Conservation (phyloP, 2,888 invertebrate genomes). For the Halocaridina rubra region DNA sequence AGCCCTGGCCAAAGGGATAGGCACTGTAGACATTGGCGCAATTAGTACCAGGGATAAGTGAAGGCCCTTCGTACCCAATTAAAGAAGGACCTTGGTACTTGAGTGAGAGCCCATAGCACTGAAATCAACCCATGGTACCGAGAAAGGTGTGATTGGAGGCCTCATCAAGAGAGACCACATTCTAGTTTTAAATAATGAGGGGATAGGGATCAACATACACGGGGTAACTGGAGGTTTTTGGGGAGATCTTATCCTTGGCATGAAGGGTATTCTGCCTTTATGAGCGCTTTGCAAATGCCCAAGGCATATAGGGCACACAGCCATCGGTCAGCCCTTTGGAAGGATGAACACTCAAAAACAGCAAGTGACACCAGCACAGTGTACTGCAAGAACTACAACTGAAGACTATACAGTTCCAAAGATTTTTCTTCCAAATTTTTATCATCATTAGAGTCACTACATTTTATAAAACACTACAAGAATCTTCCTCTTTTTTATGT, state of each 20-base stretch:
- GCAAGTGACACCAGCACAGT: conserved; percentile 20
- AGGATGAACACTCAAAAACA: conserved; percentile 22
- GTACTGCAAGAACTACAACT: conserved; percentile 9
- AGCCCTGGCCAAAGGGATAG: conserved; percentile 6
- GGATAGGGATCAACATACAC: neutral
- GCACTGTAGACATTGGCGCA: conserved; percentile 22
- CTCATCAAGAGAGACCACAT: neutral
- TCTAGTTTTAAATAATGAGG: neutral
- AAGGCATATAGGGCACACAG: too few relatives aligned
- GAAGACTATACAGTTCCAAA: conserved; percentile 2
- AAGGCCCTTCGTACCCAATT: neutral
- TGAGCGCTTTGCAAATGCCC: too few relatives aligned
- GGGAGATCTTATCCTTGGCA: too few relatives aligned
- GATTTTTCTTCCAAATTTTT: neutral
- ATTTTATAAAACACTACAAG: conserved; percentile 47
- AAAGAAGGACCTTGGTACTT: neutral
- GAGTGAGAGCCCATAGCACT: neutral
- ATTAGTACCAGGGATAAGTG: neutral
- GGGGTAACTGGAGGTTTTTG: neutral
- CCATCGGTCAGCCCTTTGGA: neutral
- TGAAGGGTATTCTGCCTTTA: too few relatives aligned
- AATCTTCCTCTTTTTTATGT: conserved; percentile 43
- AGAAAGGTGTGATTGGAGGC: neutral
- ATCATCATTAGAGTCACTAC: conserved; percentile 16
- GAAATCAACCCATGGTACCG: too few relatives aligned